A percentile compares a stretch with the other conserved stretches of the same genome.
Conservation (phyloP, 2,797 vertebrate species). For the Phrynocephalus vlangalii region DNA sequence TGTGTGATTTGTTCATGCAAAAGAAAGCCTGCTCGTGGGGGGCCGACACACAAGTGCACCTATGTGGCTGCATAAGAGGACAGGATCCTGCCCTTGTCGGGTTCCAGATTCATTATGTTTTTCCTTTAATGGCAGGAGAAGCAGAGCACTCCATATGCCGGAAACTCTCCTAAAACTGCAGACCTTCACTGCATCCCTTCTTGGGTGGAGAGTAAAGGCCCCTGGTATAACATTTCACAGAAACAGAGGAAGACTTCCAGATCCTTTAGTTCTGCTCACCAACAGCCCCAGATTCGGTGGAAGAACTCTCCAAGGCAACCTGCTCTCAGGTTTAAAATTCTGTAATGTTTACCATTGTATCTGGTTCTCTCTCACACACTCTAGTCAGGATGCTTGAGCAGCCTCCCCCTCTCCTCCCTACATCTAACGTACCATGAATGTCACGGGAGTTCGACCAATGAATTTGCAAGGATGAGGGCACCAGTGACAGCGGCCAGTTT, state of each 20-base stretch:
- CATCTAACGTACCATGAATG: neutral
- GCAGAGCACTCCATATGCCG: neutral
- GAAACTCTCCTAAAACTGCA: neutral
- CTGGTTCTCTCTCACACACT: neutral
- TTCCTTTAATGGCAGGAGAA: neutral
- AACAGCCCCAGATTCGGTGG: no score
- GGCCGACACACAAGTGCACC: no score
- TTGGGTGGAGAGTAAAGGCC: neutral
- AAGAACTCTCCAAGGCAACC: no score
- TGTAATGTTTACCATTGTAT: neutral
- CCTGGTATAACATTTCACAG: neutral
- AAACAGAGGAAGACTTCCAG: neutral
- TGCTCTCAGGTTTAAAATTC: neutral
- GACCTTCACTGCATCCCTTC: neutral
- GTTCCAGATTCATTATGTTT: neutral
- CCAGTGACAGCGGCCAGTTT: neutral
- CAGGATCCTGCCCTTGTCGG: neutral
- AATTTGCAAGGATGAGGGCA: no score
- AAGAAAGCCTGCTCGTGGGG: no score
- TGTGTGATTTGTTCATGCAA: no score
- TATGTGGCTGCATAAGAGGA: no score
- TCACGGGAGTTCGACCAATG: neutral
- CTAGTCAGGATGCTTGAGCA: neutral
- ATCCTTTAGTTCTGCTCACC: neutral
- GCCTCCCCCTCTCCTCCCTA: neutral